phyloP scores from a whole-genome alignment of 2,113 vertebrate genomes.

The Aramus guarauna region DNA sequence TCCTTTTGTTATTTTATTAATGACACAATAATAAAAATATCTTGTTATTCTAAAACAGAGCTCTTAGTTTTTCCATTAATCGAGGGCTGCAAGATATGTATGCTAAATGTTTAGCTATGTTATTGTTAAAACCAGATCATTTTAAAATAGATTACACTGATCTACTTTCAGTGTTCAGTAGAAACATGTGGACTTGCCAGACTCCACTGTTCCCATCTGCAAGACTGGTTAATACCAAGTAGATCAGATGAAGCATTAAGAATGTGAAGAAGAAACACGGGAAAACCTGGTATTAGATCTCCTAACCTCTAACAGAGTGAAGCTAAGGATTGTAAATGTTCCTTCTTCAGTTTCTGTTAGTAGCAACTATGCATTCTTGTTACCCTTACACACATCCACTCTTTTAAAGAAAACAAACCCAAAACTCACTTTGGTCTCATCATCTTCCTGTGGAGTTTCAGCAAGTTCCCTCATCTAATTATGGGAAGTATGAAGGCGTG shows the following conservation, averaged over 20 bases:
- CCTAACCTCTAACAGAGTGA: background rate
- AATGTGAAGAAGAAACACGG: background rate
- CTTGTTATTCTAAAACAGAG: background rate
- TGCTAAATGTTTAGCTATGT: background rate
- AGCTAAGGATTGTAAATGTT: background rate
- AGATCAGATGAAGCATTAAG: background rate
- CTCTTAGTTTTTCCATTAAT: background rate
- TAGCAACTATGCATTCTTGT: background rate
- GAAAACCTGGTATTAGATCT: background rate
- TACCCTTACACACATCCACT: background rate
- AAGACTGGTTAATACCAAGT: background rate
- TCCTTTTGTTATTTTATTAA: constrained; percentile 4
- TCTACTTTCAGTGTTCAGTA: background rate
- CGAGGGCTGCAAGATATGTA: background rate
- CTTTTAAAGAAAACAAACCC: background rate
- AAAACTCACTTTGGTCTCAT: background rate
- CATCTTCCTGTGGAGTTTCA: background rate
- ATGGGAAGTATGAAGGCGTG: background rate
- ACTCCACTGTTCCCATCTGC: background rate
- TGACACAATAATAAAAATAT: constrained; percentile 24
- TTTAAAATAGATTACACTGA: background rate
- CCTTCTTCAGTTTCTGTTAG: background rate
- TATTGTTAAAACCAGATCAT: background rate
- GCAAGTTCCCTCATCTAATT: background rate
- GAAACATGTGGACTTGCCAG: background rate